phyloP scores from a whole-genome alignment of 2,113 vertebrate species.

The Urocolius indicus region DNA sequence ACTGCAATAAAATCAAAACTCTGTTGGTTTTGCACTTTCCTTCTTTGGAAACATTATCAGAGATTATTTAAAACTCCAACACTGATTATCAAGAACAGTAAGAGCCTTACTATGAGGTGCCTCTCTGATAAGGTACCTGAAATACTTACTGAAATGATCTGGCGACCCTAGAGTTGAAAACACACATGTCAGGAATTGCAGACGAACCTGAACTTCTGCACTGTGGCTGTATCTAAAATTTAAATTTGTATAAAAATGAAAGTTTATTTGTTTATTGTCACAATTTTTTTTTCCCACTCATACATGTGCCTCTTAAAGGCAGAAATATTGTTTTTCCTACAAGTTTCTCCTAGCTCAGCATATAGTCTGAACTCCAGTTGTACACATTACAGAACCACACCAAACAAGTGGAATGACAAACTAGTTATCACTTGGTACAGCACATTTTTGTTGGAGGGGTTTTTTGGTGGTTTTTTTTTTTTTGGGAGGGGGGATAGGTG shows the following conservation, averaged over 20 bases:
- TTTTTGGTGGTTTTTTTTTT: rapidly evolving
- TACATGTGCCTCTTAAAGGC: neutral
- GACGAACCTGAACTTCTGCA: constrained; percentile 96
- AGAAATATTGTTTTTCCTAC: neutral
- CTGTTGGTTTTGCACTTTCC: neutral
- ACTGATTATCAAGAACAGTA: neutral
- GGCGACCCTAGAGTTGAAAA: constrained; percentile 98
- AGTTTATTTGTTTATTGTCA: neutral
- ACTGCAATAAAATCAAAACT: neutral
- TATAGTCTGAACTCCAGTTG: neutral
- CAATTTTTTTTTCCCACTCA: neutral
- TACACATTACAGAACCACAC: neutral
- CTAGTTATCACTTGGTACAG: rapidly evolving
- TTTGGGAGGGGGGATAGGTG: neutral
- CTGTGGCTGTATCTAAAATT: constrained; percentile 93
- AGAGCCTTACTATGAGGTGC: neutral
- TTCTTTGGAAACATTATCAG: neutral
- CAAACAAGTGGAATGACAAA: neutral
- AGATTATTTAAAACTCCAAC: neutral
- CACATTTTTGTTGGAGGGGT: neutral
- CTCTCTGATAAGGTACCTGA: neutral
- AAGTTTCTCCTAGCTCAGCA: neutral
- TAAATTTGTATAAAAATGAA: neutral
- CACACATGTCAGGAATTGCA: constrained; percentile 97
- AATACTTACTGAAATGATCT: constrained; percentile 95